Evolutionary conservation across 2,888 invertebrate species (phyloP), one percentile per base, ranked within the genome.

Genomic region (Brachypalpus laphriformis): DNA sequence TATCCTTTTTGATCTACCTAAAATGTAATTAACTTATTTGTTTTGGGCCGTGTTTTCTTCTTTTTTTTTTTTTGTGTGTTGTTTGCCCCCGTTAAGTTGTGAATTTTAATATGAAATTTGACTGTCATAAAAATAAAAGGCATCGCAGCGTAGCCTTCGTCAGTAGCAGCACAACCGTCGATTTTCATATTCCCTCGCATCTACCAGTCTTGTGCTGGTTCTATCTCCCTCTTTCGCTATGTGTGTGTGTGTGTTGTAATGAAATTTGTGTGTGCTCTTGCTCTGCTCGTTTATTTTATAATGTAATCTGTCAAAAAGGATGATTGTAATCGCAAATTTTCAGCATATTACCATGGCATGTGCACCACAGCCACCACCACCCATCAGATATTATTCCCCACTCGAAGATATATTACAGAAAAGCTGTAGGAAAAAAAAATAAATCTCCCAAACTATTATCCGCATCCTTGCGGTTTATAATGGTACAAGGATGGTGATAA

Each of bases 231-330:
- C 16, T 31, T 18, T 34, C 7, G n/a, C n/a, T n/a, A n/a, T n/a
- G n/a, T n/a, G n/a, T n/a, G n/a, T n/a, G n/a, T n/a, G n/a, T n/a
- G 11, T 57, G 34, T 20, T 45, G 31, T 59, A 49, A 61, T 76
- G 76, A 68, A 68, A 59, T 68, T 61, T 61, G 45, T 68, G 37
- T 68, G 14, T 31, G 65, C 40, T 20, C 47, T 25, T 47, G 22
- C 34, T 28, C 14, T 20, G 59, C 66, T 77, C 68, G 68, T 59
- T 83, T 80, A 80, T 83, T 78, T 80, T 83, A 74, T 83, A 83
- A 83, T 83, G 80, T 83, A 83, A 83, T 83, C 83, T 83, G 83
- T 83, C 83, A 83, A 78, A 83, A 68, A 74, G 78, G 83, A 83
- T 83, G 83, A 83, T 83, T 83, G 83, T 83, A 78, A 83, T 83